Percentiles rank a stretch among this genome's conserved stretches.
Evolutionary conservation across 92 coral and sea anemone species (phyloP).

Genomic region (Parazoanthus atlanticus): DNA sequence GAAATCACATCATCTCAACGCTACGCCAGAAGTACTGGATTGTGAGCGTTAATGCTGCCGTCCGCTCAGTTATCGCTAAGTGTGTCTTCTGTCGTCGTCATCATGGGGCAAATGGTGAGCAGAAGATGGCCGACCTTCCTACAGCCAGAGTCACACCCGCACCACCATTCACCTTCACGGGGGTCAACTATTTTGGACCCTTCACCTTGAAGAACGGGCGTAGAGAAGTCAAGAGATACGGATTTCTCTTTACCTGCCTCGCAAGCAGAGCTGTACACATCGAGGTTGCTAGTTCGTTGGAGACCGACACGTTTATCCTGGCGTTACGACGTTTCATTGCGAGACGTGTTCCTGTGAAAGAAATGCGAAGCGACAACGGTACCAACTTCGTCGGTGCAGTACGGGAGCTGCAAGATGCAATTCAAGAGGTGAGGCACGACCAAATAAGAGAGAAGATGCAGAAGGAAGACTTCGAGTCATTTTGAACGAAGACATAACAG

Average conservation of each 20-base stretch:
- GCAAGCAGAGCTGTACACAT: constrained; percentile 47
- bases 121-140: constrained; percentile 60
- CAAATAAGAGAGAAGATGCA: too few species aligned
- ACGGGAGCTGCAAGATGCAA: constrained; percentile 47
- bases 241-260: constrained; percentile 47
- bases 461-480: too few species aligned
- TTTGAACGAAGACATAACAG: too few species aligned
- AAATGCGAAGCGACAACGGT: too few species aligned
- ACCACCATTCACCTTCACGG: constrained; percentile 46
- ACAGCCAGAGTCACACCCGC: constrained; percentile 39
- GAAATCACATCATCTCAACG: constrained; percentile 43
- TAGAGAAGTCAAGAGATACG: constrained; percentile 36
- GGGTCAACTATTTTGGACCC: constrained; percentile 46
- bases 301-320: background rate
- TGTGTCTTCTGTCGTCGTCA: constrained; percentile 43
- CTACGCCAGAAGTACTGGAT: constrained; percentile 55
- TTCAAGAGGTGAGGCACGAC: constrained; percentile 48
- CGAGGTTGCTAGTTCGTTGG: constrained; percentile 4
- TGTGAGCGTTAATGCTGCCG: constrained; percentile 42
- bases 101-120: constrained; percentile 16
- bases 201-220: constrained; percentile 39
- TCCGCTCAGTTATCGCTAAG: constrained; percentile 45
- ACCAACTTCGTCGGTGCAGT: too few species aligned
- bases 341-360: constrained; percentile 45
- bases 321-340: constrained; percentile 22